Base-by-base conservation (phyloP, 2,888 invertebrate species). In the Tetragonisca angustula region DNA sequence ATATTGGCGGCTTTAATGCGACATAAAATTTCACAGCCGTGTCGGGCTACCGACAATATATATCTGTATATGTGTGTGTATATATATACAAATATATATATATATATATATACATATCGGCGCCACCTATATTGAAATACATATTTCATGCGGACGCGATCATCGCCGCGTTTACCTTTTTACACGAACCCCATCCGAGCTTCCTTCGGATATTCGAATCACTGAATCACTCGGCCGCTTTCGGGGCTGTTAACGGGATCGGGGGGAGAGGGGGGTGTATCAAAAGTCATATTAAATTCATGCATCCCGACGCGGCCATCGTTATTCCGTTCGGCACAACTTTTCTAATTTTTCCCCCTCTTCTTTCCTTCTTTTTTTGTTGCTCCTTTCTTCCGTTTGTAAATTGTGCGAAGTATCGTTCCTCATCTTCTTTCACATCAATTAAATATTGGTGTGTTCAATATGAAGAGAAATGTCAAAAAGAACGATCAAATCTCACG, bases 1-100 rank as follows among this genome's bases (percentile, higher is more conserved):
- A 92, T 92, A 92, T 93, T 92, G 93, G 89, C 86, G 89, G 90
- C 88, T 92, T 92, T 92, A 93, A 93, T 90, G 90, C 89, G 90
- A 90, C 91, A 90, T 93, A 90, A 93, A 93, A 92, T 90, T 91
- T 91, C 90, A 87, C 86, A 84, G 81, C 87, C 77, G 73, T 79
- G 80, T 72, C 77, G 82, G 74, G 79, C 74, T 81, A 79, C 87
- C 76, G 76, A 83, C 81, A 86, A 89, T 90, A 88, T 89, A 89
- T 91, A 36, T 36, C 88, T 90, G 87, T 89, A 89, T 91, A 36
- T 36, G 0, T 36, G 9, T 36, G 91, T 4, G 15, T 52, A 5
- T 19, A 6, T 52, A 0, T 50, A 50, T 17, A 4, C 17, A 17
- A 2, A 17, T 17, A 4, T 17, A 17, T 19, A 19, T 19, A 6